phyloP scores from a whole-genome alignment of 2,888 invertebrate genomes.

The Leptopterna dolabrata region DNA sequence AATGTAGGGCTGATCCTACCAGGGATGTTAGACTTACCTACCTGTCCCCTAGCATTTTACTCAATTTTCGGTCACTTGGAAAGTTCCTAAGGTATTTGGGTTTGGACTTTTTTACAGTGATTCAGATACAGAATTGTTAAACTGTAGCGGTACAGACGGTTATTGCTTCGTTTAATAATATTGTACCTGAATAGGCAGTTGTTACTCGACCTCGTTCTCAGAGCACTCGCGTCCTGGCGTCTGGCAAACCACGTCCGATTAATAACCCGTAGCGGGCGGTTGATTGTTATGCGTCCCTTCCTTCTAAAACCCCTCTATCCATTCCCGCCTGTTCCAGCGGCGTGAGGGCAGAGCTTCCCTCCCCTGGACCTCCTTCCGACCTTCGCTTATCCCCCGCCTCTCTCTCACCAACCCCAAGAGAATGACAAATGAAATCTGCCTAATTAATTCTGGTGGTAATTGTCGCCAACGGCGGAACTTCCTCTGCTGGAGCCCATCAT shows the following conservation, averaged over 20 bases:
- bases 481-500: slow-evolving; percentile 36
- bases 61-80: too few relatives aligned
- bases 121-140: background rate
- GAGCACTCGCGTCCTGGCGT: background rate
- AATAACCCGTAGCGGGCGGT: slow-evolving; percentile 8
- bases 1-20: too few relatives aligned
- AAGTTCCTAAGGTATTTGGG: too few relatives aligned
- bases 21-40: too few relatives aligned
- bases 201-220: background rate
- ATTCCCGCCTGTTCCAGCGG: background rate
- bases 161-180: background rate
- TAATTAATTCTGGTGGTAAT: slow-evolving; percentile 48
- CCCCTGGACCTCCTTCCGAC: slow-evolving; percentile 7
- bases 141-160: background rate
- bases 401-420: background rate
- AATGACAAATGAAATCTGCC: slow-evolving; percentile 49
- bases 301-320: background rate
- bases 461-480: slow-evolving; percentile 49
- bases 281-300: slow-evolving; percentile 7
- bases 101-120: background rate
- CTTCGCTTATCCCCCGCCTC: slow-evolving; percentile 5
- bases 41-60: too few relatives aligned
- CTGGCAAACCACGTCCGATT: slow-evolving; percentile 2
- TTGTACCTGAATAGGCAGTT: background rate
- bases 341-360: background rate